phyloP scores from a whole-genome alignment of 2,797 vertebrate genomes.

The Cetoscarus ocellatus region DNA sequence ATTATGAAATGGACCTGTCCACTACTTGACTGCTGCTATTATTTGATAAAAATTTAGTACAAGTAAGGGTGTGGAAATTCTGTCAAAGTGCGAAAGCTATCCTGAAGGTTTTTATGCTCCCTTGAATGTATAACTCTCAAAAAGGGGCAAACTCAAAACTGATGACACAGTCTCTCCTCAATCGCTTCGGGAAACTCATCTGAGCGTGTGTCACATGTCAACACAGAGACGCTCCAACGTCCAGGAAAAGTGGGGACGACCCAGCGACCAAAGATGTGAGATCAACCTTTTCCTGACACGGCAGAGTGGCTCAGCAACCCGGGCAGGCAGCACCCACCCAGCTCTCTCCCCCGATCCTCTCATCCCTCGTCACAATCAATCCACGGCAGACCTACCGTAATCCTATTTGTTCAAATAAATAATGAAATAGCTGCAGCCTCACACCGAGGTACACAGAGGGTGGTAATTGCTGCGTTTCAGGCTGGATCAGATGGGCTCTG shows the following conservation, averaged over 20 bases:
- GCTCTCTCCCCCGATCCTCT: conserved; percentile 65
- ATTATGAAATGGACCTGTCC: too few relatives aligned
- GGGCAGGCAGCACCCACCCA: conserved; percentile 42
- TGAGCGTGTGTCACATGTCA: conserved; percentile 68
- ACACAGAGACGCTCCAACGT: conserved; percentile 58
- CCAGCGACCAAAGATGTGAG: conserved; percentile 49
- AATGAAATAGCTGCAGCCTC: conserved; percentile 79
- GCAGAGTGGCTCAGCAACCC: conserved; percentile 59
- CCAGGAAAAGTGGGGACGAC: conserved; percentile 61
- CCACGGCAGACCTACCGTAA: conserved; percentile 75
- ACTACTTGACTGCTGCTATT: too few relatives aligned
- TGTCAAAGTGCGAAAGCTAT: conserved; percentile 48
- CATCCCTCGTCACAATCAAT: conserved; percentile 80
- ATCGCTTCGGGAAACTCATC: conserved; percentile 46
- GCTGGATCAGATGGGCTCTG: conserved; percentile 82
- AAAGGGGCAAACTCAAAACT: conserved; percentile 43
- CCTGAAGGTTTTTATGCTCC: conserved; percentile 48
- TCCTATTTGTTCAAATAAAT: conserved; percentile 86
- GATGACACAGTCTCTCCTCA: conserved; percentile 55
- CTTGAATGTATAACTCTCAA: conserved; percentile 54
- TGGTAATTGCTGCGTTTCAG: conserved; percentile 82
- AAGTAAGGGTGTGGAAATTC: too few relatives aligned
- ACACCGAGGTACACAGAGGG: conserved; percentile 69
- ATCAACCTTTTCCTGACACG: conserved; percentile 67
- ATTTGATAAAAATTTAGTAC: too few relatives aligned